Percentiles rank a stretch among this genome's conserved stretches.
Conservation (phyloP, 2,888 invertebrate species). For the Dorcus hopei region DNA sequence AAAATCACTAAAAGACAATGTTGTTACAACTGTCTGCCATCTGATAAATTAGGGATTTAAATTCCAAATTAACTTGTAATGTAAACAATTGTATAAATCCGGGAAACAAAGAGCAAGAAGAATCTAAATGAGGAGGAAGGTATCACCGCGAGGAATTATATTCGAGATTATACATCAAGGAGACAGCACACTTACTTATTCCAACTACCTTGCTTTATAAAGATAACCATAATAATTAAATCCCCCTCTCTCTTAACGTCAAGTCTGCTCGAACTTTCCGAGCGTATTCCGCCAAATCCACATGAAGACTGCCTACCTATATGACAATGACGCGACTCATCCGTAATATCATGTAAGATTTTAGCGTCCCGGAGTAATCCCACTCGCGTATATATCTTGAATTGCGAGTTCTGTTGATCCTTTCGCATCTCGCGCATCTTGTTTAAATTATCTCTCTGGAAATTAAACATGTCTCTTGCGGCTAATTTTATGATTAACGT, state of each 20-base stretch:
- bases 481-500: slow-evolving; percentile 19
- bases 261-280: slow-evolving; percentile 22
- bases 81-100: slow-evolving; percentile 52
- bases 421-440: slow-evolving; percentile 3
- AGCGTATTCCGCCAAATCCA: slow-evolving; percentile 24
- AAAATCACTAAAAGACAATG: slow-evolving; percentile 20
- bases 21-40: slow-evolving; percentile 32
- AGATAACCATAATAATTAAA: slow-evolving; percentile 50
- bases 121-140: slow-evolving; percentile 42
- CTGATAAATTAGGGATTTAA: slow-evolving; percentile 50
- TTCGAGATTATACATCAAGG: slow-evolving; percentile 46
- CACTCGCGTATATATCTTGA: slow-evolving; percentile 12
- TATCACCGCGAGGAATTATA: slow-evolving; percentile 41
- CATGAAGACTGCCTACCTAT: slow-evolving; percentile 32
- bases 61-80: slow-evolving; percentile 51
- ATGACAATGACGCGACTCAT: slow-evolving; percentile 43
- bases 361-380: slow-evolving; percentile 33
- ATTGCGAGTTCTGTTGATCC: slow-evolving; percentile 1
- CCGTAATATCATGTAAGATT: slow-evolving; percentile 34
- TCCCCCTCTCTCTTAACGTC: slow-evolving; percentile 33
- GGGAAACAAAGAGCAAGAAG: slow-evolving; percentile 45
- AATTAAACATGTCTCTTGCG: slow-evolving; percentile 16
- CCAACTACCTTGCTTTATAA: slow-evolving; percentile 46
- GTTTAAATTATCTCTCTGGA: slow-evolving; percentile 6
- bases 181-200: slow-evolving; percentile 37